phyloP scores from a whole-genome alignment of 2,797 vertebrate species.

The Harpagifer antarcticus region DNA sequence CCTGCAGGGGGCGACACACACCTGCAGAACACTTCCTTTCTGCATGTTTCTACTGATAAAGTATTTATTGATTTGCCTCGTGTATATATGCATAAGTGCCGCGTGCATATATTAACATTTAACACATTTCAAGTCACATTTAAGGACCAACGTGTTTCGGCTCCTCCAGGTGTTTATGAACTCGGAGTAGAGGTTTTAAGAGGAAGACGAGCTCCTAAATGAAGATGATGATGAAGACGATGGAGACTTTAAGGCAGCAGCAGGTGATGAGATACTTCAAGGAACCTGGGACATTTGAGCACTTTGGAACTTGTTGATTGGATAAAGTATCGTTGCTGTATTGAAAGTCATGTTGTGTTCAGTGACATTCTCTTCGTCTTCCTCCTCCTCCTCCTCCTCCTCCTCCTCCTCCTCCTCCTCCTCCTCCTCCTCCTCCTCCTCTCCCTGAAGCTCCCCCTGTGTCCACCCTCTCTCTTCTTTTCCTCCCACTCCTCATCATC shows the following conservation, averaged over 20 bases:
- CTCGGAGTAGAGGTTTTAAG: slow-evolving; percentile 13
- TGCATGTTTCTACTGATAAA: too few relatives aligned
- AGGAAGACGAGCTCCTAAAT: not conserved
- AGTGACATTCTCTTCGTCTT: not conserved
- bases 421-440: not conserved
- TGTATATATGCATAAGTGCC: not conserved
- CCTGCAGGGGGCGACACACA: slow-evolving; percentile 42
- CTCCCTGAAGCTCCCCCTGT: not conserved
- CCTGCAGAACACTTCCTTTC: not conserved
- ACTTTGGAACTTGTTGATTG: not conserved
- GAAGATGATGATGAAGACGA: not conserved
- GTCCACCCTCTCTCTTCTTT: not conserved
- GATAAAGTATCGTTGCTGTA: not conserved
- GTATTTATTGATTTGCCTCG: not conserved
- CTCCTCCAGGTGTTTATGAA: not conserved
- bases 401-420: not conserved
- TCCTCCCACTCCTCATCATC: not conserved
- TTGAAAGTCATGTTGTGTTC: too few relatives aligned
- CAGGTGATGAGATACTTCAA: slow-evolving; percentile 2
- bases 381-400: not conserved
- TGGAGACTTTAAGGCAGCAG: slow-evolving; percentile 12
- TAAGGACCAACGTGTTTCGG: too few relatives aligned
- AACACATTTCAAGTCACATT: not conserved
- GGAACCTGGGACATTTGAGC: not conserved
- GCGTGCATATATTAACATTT: not conserved